Evolutionary conservation across 2,113 vertebrate genomes (phyloP).

Genomic region (Daboia siamensis): DNA sequence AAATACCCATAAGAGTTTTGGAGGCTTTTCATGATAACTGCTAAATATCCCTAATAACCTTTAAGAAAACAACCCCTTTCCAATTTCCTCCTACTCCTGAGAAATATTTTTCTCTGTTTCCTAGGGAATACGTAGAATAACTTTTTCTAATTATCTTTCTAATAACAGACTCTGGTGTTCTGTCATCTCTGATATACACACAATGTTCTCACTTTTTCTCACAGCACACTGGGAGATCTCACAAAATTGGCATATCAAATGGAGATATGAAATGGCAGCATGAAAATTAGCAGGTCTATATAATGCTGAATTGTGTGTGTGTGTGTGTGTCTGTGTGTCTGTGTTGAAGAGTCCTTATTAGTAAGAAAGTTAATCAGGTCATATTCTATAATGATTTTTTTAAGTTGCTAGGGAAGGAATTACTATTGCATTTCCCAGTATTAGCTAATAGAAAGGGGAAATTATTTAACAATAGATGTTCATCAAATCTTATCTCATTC

Average conservation of each 20-base stretch:
- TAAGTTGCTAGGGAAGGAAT: neutral
- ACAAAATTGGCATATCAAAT: slow-evolving; percentile 14
- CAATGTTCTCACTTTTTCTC: neutral
- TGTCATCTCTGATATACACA: neutral
- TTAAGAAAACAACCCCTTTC: neutral
- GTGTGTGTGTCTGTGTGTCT: neutral
- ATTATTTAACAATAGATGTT: neutral
- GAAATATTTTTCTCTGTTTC: neutral
- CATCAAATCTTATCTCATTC: neutral
- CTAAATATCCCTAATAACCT: neutral
- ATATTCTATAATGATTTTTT: neutral
- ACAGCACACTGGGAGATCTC: neutral
- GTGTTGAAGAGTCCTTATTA: neutral
- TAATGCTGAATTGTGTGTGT: neutral
- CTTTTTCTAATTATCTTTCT: slow-evolving; percentile 11
- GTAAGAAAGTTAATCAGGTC: neutral
- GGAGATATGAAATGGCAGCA: slow-evolving; percentile 13
- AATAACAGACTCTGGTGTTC: neutral
- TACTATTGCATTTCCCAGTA: neutral
- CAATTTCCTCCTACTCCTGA: neutral
- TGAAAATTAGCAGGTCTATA: neutral
- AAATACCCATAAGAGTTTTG: neutral
- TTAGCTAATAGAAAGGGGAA: neutral
- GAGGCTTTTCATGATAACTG: neutral
- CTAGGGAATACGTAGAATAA: neutral